phyloP scores from a whole-genome alignment of 2,797 vertebrate genomes.

The Mus caroli region DNA sequence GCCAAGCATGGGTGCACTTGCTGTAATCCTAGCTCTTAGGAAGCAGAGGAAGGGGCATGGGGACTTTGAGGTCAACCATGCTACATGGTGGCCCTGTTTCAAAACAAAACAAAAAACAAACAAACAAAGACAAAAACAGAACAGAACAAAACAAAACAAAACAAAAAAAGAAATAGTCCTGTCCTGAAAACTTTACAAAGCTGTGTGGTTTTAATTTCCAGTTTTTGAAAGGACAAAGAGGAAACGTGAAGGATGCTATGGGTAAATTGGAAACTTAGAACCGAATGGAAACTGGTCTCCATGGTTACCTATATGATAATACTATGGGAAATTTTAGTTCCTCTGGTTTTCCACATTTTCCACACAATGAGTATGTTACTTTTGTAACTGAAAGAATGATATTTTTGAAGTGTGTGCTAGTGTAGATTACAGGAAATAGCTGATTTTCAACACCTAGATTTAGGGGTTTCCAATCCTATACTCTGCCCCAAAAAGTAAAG shows the following conservation, averaged over 20 bases:
- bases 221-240: neutral
- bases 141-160: neutral
- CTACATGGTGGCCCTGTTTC: neutral
- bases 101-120: neutral
- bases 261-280: neutral
- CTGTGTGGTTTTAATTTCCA: neutral
- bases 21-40: neutral
- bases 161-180: neutral
- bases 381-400: slow-evolving; percentile 59
- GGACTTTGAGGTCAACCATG: neutral
- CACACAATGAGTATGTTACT: neutral
- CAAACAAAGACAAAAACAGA: neutral
- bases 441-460: slow-evolving; percentile 86
- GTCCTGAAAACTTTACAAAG: slow-evolving; percentile 2
- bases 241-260: neutral
- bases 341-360: neutral
- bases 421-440: slow-evolving; percentile 82
- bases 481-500: slow-evolving; percentile 73
- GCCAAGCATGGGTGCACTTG: neutral
- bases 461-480: slow-evolving; percentile 80
- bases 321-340: slow-evolving; percentile 11
- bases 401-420: neutral
- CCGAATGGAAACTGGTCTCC: neutral
- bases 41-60: neutral
- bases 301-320: neutral